Percentiles rank a stretch among this genome's conserved stretches.
Conservation (phyloP, 2,888 invertebrate genomes). For the Pachydiplax longipennis region DNA sequence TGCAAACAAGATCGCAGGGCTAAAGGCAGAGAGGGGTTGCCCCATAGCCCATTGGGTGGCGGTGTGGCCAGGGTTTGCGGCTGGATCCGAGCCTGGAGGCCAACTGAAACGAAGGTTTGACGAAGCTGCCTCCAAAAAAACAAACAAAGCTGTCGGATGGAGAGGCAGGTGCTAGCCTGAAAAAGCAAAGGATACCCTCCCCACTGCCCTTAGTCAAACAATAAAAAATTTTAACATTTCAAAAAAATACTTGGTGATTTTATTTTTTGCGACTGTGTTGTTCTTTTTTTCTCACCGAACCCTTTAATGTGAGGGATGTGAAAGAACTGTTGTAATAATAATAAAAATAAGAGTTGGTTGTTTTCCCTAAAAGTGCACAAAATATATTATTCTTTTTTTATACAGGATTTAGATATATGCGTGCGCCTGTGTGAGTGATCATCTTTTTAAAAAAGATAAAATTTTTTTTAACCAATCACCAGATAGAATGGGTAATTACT, state of each 20-base stretch:
- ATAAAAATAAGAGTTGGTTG: constrained; percentile 10
- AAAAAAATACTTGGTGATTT: constrained; percentile 20
- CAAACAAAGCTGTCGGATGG: constrained; percentile 15
- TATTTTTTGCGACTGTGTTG: constrained; percentile 13
- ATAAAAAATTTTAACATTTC: constrained; percentile 15
- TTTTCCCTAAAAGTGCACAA: constrained; percentile 31
- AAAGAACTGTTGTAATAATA: constrained; percentile 31
- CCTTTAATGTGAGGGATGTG: not conserved
- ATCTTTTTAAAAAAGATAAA: constrained; percentile 22
- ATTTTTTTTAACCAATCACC: not conserved
- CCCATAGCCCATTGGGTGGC: constrained; percentile 17
- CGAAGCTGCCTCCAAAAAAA: not conserved
- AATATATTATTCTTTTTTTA: constrained; percentile 7
- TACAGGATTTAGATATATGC: constrained; percentile 7
- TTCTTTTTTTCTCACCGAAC: constrained; percentile 29
- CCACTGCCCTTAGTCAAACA: constrained; percentile 40
- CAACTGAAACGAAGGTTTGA: not conserved
- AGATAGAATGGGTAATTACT: constrained; percentile 15
- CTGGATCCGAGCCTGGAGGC: constrained; percentile 44
- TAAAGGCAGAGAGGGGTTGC: constrained; percentile 14
- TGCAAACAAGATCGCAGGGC: not conserved
- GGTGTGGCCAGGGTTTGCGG: constrained; percentile 27
- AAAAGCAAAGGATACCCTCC: not conserved
- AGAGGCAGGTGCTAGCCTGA: constrained; percentile 15
- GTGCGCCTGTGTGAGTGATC: constrained; percentile 39